These are phyloP conservation scores for Cyclophora punctaria DNA, from an alignment of 2,888 invertebrate genomes.

Conservation along the genomic window DNA sequence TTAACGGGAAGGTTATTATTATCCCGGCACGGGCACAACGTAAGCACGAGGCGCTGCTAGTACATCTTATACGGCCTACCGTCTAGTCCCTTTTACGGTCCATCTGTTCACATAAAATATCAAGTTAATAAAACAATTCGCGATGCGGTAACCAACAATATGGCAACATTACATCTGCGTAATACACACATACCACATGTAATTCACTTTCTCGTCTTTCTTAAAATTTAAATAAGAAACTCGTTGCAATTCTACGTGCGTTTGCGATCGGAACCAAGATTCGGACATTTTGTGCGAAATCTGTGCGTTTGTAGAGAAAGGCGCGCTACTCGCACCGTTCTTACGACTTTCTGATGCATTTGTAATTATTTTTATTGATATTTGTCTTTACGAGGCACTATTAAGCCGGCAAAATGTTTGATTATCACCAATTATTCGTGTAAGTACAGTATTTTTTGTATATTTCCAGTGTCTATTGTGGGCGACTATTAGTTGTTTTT, in stretches of 20 bases:
- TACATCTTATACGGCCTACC: too few species aligned
- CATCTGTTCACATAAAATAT: too few species aligned
- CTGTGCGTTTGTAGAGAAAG: conserved; percentile 17
- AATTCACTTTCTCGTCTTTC: conserved; percentile 50
- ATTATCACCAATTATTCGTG: too few species aligned
- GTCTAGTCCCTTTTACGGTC: too few species aligned
- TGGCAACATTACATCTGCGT: conserved; percentile 17
- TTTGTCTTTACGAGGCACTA: neutral
- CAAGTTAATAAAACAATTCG: neutral
- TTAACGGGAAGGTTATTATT: too few species aligned
- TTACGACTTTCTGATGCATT: conserved; percentile 7
- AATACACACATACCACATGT: conserved; percentile 20
- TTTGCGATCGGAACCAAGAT: conserved; percentile 27
- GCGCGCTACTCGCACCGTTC: conserved; percentile 5
- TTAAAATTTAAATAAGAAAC: conserved; percentile 46
- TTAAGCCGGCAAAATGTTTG: too few species aligned
- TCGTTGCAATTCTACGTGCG: conserved; percentile 40
- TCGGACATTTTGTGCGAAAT: conserved; percentile 24
- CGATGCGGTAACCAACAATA: conserved; percentile 8
- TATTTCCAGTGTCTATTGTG: too few species aligned
- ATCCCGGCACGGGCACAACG: too few species aligned
- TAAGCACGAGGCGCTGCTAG: too few species aligned
- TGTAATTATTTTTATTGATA: conserved; percentile 6
- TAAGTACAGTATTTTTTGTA: too few species aligned
- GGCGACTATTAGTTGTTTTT: too few species aligned